These are phyloP conservation scores for Spongilla lacustris DNA, from an alignment of 37 sponge, comb jelly and placozoan species.

Conservation along the genomic window DNA sequence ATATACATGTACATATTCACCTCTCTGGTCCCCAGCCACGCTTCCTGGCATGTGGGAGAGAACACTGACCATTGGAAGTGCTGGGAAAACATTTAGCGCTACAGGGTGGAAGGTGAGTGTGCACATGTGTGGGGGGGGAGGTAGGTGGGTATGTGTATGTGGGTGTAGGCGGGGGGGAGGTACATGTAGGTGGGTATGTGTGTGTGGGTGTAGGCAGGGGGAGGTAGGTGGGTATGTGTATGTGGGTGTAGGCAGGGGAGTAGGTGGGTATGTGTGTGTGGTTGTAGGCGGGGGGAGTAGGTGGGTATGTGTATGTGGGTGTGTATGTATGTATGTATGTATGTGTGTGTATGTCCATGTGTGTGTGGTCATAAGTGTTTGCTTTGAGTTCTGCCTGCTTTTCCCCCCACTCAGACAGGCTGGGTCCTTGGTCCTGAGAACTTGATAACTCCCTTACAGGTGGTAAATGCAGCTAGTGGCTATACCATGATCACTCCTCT, in stretches of 20 bases:
- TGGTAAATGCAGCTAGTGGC: constrained; percentile 43
- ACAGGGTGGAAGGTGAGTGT: constrained; percentile 96
- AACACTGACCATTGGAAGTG: constrained; percentile 93
- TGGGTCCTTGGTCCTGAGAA: constrained; percentile 92
- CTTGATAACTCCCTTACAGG: constrained; percentile 73
- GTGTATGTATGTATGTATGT: not conserved
- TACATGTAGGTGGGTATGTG: not conserved
- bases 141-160: constrained; percentile 24
- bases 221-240: not conserved
- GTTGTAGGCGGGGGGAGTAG: not conserved
- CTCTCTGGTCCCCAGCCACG: constrained; percentile 57
- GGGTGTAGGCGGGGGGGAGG: not conserved
- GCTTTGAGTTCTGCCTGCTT: not conserved
- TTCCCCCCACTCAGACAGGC: constrained; percentile 60
- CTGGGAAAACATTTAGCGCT: constrained; percentile 95
- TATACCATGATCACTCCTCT: constrained; percentile 83
- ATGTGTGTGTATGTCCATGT: not conserved
- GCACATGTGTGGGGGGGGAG: not conserved
- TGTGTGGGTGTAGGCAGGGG: not conserved
- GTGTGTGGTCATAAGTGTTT: not conserved
- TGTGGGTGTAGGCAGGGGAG: not conserved
- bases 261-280: not conserved
- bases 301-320: too few relatives aligned
- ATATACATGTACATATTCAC: too few relatives aligned
- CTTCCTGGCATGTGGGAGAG: constrained; percentile 99